Conservation (phyloP, 1,140 invertebrate species). For the Achatina immaculata region DNA sequence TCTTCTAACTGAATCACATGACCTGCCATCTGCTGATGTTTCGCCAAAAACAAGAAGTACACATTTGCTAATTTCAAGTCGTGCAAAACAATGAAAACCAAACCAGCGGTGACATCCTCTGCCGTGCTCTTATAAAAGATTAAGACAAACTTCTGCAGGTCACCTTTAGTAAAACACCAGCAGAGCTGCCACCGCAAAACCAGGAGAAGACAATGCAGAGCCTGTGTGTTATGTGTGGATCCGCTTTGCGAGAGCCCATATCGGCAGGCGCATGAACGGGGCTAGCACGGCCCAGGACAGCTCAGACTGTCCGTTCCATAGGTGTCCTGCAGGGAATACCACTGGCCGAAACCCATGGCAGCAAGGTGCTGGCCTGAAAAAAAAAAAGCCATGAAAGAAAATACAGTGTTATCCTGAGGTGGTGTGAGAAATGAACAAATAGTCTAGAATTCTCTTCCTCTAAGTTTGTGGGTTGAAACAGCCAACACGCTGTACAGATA, state of each 20-base stretch:
- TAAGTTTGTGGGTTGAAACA: too few relatives aligned
- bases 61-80: slow-evolving; percentile 19
- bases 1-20: neutral
- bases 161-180: neutral
- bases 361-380: slow-evolving; percentile 40
- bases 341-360: slow-evolving; percentile 46
- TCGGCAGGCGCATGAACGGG: slow-evolving; percentile 39
- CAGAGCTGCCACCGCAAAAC: neutral
- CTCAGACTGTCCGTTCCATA: slow-evolving; percentile 44
- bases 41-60: neutral
- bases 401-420: too few relatives aligned
- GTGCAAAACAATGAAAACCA: neutral
- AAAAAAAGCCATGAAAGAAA: neutral
- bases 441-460: neutral
- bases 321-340: slow-evolving; percentile 44
- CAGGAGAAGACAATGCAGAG: slow-evolving; percentile 19
- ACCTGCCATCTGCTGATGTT: slow-evolving; percentile 16
- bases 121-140: slow-evolving; percentile 11
- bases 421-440: neutral
- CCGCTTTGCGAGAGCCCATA: slow-evolving; percentile 40
- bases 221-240: slow-evolving; percentile 19
- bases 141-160: neutral
- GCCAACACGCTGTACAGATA: too few relatives aligned
- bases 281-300: slow-evolving; percentile 39
- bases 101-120: neutral